Base-by-base conservation (phyloP, 1,140 invertebrate species). In the Papilio glaucus region DNA sequence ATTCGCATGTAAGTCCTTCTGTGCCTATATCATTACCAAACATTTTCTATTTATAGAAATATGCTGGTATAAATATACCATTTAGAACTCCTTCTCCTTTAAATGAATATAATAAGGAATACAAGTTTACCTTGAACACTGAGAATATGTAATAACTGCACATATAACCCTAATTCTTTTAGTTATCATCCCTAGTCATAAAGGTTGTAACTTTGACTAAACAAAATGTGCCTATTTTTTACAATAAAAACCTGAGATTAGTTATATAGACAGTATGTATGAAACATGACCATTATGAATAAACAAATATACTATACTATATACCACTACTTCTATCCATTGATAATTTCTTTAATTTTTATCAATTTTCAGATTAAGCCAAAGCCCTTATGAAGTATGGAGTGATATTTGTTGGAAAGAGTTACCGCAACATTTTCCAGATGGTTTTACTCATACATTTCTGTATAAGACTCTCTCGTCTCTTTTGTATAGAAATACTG, bases 381-480 rank as follows among this genome's bases (percentile, higher is more conserved):
- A 74, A 9, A 81, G 79, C 53, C 63, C 83, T 10, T 89, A 88
- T 67, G 68, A 82, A 76, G 78, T 91, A 12, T 89, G 87, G 89
- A 78, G 76, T 72, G 89, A 91, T 67, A 91, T 91, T 39, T 49
- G 81, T 70, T 91, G 89, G 89, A 87, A 86, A 76, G 85, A 89
- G 63, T 45, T 91, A 29, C 53, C 78, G 18, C 77, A 75, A 61
- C 57, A 85, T 49, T 88, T 86, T 71, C 80, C 85, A 37, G 83
- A 88, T 78, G 88, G 83, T 13, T 83, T 85, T 18, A 89, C 83
- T 61, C 70, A 75, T 71, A 21, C 15, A 9, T 90, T 90, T 79
- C 75, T 90, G 53, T 84, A 87, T 45, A 65, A 39, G 38, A 45
- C 74, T 39, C 79, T 73, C 68, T 69, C 65, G 8, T 29, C 7